Base-by-base conservation (phyloP, 1,140 invertebrate genomes). In the Drosophila tsacasi region DNA sequence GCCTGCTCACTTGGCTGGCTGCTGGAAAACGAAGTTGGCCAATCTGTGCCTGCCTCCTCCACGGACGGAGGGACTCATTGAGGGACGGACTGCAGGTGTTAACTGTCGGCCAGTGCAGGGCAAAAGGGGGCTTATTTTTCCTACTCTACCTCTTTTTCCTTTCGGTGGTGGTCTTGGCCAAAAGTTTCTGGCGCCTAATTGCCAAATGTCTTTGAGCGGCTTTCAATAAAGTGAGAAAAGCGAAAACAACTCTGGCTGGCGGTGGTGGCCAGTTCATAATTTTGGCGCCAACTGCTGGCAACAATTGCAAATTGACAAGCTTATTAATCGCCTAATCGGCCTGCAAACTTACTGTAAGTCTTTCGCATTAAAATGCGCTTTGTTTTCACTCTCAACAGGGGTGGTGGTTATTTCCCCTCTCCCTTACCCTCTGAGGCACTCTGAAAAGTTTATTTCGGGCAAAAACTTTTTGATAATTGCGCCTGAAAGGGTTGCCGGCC, bases 291-390 rank as follows among this genome's bases (percentile, higher is more conserved):
- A 91, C 78, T 74, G 78, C 66, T 75, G 85, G 75, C 68, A 82
- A 90, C 85, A 90, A 90, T 90, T 85, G 81, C 76, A 81, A 90
- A 90, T 90, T 85, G 85, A 90, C 85, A 90, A 90, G 86, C 85
- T 90, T 85, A 90, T 90, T 90, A 90, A 90, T 90, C 85, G 85
- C 82, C 69, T 90, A 90, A 90, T 90, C 85, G 85, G 82, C 85
- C 89, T 90, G 86, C 69, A 79, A 78, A 90, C 77, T 89, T 85
- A 69, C 81, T 79, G 79, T 90, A 90, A 90, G 81, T 85, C 85
- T 62, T 37, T 77, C 67, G 73, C 80, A 89, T 90, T 90, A 89
- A 81, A 69, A 78, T 83, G 66, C 74, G 74, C 68, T 83, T 72
- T 52, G 77, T 67, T 79, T 67, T 65, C 76, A 44, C 49, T 65